These are phyloP conservation scores for Spinus olivaceus DNA, from an alignment of 2,797 vertebrate species.

Conservation along the genomic window DNA sequence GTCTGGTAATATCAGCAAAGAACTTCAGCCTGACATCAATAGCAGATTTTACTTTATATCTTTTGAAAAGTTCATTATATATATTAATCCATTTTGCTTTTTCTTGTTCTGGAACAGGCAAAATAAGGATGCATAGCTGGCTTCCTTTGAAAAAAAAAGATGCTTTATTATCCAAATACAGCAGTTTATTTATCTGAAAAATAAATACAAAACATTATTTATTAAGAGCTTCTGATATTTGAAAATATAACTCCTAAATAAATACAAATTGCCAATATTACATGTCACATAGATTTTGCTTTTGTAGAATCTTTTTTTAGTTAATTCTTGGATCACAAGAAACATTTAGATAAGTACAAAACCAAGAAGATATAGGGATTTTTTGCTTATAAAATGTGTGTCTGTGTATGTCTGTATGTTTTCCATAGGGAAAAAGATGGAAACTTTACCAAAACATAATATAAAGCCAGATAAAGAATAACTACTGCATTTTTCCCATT, in stretches of 20 bases:
- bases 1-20: neutral
- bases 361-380: neutral
- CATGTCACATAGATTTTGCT: neutral
- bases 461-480: neutral
- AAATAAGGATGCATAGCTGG: neutral
- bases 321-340: neutral
- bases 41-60: neutral
- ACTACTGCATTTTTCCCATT: neutral
- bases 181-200: neutral
- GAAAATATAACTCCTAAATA: neutral
- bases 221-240: neutral
- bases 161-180: neutral
- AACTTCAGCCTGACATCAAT: neutral
- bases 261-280: neutral
- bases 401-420: neutral
- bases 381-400: neutral
- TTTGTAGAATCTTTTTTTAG: neutral
- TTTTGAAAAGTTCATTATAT: slow-evolving; percentile 1
- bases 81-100: slow-evolving; percentile 18
- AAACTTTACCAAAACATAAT: neutral
- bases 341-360: neutral
- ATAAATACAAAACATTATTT: neutral
- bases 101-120: slow-evolving; percentile 13
- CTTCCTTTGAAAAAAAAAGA: neutral
- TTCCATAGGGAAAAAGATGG: neutral